Percentiles rank a stretch among this genome's conserved stretches.
Conservation (phyloP, 1,140 invertebrate species). For the Drosophila ohnishii region DNA sequence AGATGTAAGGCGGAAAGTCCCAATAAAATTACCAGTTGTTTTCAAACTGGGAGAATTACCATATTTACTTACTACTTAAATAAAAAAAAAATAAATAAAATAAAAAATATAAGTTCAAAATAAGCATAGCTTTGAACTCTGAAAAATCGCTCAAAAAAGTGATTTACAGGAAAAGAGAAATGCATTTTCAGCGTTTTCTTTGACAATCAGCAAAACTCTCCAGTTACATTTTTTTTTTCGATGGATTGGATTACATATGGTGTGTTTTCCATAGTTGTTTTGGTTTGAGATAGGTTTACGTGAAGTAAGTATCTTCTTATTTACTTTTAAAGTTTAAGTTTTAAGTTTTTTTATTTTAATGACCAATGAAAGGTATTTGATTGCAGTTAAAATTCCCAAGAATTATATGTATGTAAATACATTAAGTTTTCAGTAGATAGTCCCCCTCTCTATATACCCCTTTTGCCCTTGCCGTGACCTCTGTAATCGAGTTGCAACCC, state of each 20-base stretch:
- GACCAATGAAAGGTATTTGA: conserved; percentile 12
- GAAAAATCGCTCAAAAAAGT: not conserved
- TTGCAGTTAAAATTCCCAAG: not conserved
- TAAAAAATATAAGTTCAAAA: too few relatives aligned
- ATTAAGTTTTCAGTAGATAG: not conserved
- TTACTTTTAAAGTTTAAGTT: not conserved
- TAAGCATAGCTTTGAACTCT: not conserved
- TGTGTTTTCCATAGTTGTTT: not conserved
- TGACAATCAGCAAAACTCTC: conserved; percentile 1
- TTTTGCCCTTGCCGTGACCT: conserved; percentile 34
- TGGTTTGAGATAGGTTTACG: not conserved
- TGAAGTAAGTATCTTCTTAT: not conserved
- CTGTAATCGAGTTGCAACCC: conserved; percentile 15
- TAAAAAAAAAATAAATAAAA: not conserved
- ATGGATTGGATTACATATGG: conserved; percentile 13
- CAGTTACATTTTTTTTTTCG: conserved; percentile 12
- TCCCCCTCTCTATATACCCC: not conserved
- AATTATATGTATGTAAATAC: not conserved
- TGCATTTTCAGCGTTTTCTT: conserved; percentile 29
- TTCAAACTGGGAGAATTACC: not conserved
- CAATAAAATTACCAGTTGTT: conserved; percentile 2
- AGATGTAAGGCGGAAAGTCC: conserved; percentile 7
- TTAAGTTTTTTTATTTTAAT: not conserved
- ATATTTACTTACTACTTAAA: not conserved
- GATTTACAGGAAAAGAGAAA: conserved; percentile 23